Conservation (phyloP, 1,140 invertebrate species). For the Papilio machaon region DNA sequence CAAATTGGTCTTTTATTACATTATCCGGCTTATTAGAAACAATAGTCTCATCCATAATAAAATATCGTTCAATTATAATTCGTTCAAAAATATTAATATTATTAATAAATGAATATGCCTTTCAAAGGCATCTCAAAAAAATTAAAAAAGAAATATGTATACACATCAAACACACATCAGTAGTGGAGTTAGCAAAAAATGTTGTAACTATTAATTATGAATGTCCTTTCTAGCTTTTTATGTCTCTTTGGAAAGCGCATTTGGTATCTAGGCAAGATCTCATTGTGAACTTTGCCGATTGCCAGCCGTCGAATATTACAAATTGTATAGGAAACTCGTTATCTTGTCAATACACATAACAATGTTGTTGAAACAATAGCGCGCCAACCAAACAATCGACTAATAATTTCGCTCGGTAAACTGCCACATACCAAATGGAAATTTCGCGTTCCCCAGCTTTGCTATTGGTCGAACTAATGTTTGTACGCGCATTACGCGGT, state of each 20-base stretch:
- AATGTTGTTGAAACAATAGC: slow-evolving; percentile 62
- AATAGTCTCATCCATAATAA: no score
- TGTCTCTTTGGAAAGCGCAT: slow-evolving; percentile 35
- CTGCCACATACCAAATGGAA: slow-evolving; percentile 69
- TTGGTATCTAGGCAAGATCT: slow-evolving; percentile 32
- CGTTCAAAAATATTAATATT: no score
- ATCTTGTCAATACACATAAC: slow-evolving; percentile 62
- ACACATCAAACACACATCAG: no score
- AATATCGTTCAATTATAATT: no score
- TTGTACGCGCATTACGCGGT: slow-evolving; percentile 52
- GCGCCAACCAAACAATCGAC: slow-evolving; percentile 69
- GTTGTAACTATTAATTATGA: not conserved
- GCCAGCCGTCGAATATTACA: slow-evolving; percentile 39
- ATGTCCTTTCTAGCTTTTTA: slow-evolving; percentile 38
- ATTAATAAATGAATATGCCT: no score
- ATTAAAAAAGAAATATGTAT: no score
- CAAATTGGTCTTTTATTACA: no score
- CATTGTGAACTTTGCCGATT: slow-evolving; percentile 38
- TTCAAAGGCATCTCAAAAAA: no score
- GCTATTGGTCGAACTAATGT: slow-evolving; percentile 68
- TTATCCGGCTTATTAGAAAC: no score
- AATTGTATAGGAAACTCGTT: slow-evolving; percentile 55
- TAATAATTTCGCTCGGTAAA: slow-evolving; percentile 73
- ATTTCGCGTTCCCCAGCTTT: slow-evolving; percentile 61
- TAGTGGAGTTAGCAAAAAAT: no score